Evolutionary conservation across 2,113 vertebrate genomes (phyloP), one percentile per base, ranked within the genome.

Genomic region (Calyptommatus sinebrachiatus): DNA sequence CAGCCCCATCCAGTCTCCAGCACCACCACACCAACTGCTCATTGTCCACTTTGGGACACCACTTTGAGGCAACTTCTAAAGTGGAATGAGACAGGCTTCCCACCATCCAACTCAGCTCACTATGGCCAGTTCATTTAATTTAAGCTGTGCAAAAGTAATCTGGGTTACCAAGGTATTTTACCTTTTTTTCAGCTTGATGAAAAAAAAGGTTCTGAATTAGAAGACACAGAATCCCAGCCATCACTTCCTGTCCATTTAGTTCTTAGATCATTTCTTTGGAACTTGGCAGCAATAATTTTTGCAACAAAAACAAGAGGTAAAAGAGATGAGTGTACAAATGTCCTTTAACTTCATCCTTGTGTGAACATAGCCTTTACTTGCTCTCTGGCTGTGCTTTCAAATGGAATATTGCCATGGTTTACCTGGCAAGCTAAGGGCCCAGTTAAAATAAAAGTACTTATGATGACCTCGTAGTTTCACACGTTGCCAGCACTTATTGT

Each of bases 361-460:
- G 26, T 22, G 21, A n/a, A 29, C 22, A 26, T 31, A 8, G 26
- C 50, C 66, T 78, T 60, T 78, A 20, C 60, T 41, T 70, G 76
- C 66, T 45, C 45, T 26, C 65, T 45, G 53, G 67, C 76, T 53
- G 50, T 60, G 50, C 67, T 78, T 78, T 71, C 77, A 46, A 78
- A 75, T 0, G 91, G 83, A 72, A 62, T 88, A 31, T 79, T 83
- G 82, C 82, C 81, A 79, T 26, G 0, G 73, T 74, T 90, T 90
- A 88, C 63, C 41, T 87, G 87, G 85, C 79, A 86, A 84, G 84
- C 41, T 88, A 85, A n/a, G 84, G 29, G 21, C 80, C 78, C 84
- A 87, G 82, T 89, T 88, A 79, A 88, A 83, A 77, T 87, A 88
- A 86, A 90, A 77, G 86, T 79, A 84, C 26, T 16, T 79, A 84